Percentiles rank a stretch among this genome's conserved stretches.
These are phyloP conservation scores for Typhlichthys subterraneus DNA, from an alignment of 2,797 vertebrate species.

Conservation along the genomic window DNA sequence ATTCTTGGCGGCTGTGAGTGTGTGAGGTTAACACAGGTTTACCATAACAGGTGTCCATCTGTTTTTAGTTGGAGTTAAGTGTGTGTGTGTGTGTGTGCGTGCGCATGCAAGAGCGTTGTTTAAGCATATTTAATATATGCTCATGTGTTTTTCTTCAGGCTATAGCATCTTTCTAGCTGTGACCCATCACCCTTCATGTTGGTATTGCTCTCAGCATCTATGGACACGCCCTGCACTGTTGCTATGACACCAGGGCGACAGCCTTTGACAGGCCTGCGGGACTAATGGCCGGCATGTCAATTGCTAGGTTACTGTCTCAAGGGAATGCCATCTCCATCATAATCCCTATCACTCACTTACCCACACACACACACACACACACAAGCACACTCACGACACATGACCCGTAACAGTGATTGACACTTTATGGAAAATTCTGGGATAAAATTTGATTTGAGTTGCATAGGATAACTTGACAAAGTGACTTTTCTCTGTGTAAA, in stretches of 20 bases:
- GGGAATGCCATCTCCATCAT: slow-evolving; percentile 50
- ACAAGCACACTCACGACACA: background rate
- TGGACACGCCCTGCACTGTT: slow-evolving; percentile 44
- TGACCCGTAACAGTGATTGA: background rate
- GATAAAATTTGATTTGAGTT: background rate
- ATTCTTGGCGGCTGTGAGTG: slow-evolving; percentile 4
- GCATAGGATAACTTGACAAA: too few relatives aligned
- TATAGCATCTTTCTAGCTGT: slow-evolving; percentile 32
- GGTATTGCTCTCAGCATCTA: slow-evolving; percentile 13
- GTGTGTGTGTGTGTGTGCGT: slow-evolving; percentile 4
- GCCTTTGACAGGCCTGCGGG: slow-evolving; percentile 55
- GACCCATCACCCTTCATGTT: slow-evolving; percentile 28
- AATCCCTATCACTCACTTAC: slow-evolving; percentile 14
- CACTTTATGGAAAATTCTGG: background rate
- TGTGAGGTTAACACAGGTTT: slow-evolving; percentile 27
- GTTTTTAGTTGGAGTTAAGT: slow-evolving; percentile 1
- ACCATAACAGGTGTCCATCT: slow-evolving; percentile 51
- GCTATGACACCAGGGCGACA: slow-evolving; percentile 52
- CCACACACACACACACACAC: slow-evolving; percentile 3
- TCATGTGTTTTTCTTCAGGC: slow-evolving; percentile 29
- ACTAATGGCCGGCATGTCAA: slow-evolving; percentile 60
- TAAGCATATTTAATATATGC: background rate
- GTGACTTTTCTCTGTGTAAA: too few relatives aligned
- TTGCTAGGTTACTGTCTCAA: slow-evolving; percentile 54
- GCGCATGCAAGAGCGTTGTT: slow-evolving; percentile 3